A percentile compares a stretch with the other conserved stretches of the same genome.
Evolutionary conservation across 1,140 invertebrate genomes (phyloP).

Genomic region (Ectropis grisescens): DNA sequence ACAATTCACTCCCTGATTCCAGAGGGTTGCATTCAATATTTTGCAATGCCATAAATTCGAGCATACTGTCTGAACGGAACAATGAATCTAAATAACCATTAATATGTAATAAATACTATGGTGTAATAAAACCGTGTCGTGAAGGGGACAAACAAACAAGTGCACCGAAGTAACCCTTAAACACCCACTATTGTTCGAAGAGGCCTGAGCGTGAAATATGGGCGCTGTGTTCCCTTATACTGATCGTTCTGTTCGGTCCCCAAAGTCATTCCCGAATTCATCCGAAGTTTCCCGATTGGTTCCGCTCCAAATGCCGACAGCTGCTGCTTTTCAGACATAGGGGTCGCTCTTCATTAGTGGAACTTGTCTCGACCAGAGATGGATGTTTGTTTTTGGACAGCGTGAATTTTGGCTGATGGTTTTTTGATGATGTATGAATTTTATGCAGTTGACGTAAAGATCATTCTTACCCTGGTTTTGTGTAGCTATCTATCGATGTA

Average conservation of each 20-base stretch:
- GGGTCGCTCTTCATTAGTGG: slow-evolving; percentile 61
- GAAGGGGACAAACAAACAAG: slow-evolving; percentile 65
- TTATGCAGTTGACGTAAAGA: slow-evolving; percentile 19
- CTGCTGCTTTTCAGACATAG: slow-evolving; percentile 60
- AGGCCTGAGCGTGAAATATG: slow-evolving; percentile 35
- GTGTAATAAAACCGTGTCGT: slow-evolving; percentile 50
- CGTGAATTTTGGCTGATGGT: slow-evolving; percentile 45
- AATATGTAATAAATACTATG: slow-evolving; percentile 69
- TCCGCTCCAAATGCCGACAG: slow-evolving; percentile 58
- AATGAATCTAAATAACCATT: slow-evolving; percentile 69
- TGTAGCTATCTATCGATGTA: too few species aligned
- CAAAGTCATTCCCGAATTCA: slow-evolving; percentile 24
- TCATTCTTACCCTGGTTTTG: too few species aligned
- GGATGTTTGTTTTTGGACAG: slow-evolving; percentile 65
- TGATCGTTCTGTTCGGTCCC: too few species aligned
- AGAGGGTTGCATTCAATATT: slow-evolving; percentile 49
- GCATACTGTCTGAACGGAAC: slow-evolving; percentile 60
- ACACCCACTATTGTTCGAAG: slow-evolving; percentile 29
- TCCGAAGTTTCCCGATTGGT: slow-evolving; percentile 43
- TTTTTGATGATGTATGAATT: slow-evolving; percentile 49
- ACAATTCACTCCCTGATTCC: slow-evolving; percentile 21
- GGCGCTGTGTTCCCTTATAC: not conserved
- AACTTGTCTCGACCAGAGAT: slow-evolving; percentile 59
- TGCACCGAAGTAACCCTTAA: slow-evolving; percentile 50
- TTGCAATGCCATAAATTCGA: slow-evolving; percentile 58